Evolutionary conservation across 1,140 invertebrate species (phyloP).

Genomic region (Neotoxoptera formosana): DNA sequence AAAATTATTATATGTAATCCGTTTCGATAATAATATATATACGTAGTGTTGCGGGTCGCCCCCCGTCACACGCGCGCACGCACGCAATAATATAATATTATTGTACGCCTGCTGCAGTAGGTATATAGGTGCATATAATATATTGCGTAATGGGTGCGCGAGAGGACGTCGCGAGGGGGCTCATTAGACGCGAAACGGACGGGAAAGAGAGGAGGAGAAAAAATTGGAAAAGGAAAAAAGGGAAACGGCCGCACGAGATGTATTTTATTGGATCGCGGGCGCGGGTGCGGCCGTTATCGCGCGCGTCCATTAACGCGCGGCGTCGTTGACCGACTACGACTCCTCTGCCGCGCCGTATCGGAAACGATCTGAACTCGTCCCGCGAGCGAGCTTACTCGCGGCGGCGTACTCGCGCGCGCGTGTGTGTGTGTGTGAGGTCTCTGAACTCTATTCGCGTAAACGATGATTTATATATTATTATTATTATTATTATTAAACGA

Average conservation of each 20-base stretch:
- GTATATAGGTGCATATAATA: background rate
- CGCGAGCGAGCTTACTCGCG: background rate
- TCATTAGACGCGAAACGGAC: background rate
- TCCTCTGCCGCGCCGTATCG: slow-evolving; percentile 7
- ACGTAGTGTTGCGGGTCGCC: background rate
- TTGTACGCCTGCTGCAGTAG: background rate
- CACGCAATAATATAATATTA: background rate
- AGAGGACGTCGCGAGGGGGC: no score
- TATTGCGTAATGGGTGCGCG: background rate
- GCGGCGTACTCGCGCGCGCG: background rate
- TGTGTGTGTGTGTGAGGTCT: background rate
- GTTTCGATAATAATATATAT: no score
- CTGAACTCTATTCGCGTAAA: slow-evolving; percentile 17
- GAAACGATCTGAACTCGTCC: slow-evolving; percentile 34
- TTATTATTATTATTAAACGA: background rate
- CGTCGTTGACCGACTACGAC: background rate
- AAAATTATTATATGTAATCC: background rate
- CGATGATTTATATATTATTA: background rate
- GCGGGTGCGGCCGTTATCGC: slow-evolving; percentile 28
- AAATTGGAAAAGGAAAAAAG: background rate
- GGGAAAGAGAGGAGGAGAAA: background rate
- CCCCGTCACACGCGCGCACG: background rate
- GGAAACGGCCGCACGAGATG: background rate
- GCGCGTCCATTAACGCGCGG: slow-evolving; percentile 12
- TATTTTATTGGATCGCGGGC: slow-evolving; percentile 32